Percentiles rank a stretch among this genome's conserved stretches.
Evolutionary conservation across 2,797 vertebrate genomes (phyloP).

Genomic region (Siniperca scherzeri): DNA sequence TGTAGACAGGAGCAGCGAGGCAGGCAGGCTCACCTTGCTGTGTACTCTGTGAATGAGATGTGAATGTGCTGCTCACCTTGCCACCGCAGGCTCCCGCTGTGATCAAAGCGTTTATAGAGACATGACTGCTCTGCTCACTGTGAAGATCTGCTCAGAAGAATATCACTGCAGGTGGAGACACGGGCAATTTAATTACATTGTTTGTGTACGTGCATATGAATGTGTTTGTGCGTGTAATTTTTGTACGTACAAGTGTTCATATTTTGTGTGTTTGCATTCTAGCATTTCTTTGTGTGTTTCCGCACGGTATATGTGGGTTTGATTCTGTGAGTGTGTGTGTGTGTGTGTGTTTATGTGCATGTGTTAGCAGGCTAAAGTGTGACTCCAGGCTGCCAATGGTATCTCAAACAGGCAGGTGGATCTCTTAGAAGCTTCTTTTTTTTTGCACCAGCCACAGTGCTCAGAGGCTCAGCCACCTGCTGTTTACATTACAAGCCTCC

Average conservation of each 20-base stretch:
- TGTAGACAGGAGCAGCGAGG: conserved; percentile 6
- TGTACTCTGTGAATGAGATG: conserved; percentile 71
- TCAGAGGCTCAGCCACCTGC: conserved; percentile 54
- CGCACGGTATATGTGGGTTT: neutral
- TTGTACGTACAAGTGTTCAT: neutral
- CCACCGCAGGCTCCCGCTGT: conserved; percentile 55
- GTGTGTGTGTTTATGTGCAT: conserved; percentile 11
- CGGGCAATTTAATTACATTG: conserved; percentile 64
- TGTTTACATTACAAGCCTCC: conserved; percentile 51
- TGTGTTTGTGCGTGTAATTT: neutral
- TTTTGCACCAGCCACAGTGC: conserved; percentile 19
- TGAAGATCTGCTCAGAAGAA: conserved; percentile 58
- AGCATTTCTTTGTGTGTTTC: neutral
- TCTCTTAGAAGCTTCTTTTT: conserved; percentile 36
- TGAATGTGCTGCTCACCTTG: conserved; percentile 70
- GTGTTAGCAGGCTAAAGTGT: conserved; percentile 19
- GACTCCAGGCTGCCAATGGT: conserved; percentile 40
- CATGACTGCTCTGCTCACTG: conserved; percentile 51
- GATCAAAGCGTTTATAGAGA: conserved; percentile 75
- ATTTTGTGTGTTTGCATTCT: conserved; percentile 7
- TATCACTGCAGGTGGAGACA: conserved; percentile 57
- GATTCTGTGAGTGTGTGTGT: conserved; percentile 9
- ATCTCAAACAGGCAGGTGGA: conserved; percentile 70
- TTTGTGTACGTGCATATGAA: conserved; percentile 9
- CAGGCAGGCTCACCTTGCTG: conserved; percentile 60